Evolutionary conservation across 2,888 invertebrate species (phyloP).

Genomic region (Polyommatus iphigenia): DNA sequence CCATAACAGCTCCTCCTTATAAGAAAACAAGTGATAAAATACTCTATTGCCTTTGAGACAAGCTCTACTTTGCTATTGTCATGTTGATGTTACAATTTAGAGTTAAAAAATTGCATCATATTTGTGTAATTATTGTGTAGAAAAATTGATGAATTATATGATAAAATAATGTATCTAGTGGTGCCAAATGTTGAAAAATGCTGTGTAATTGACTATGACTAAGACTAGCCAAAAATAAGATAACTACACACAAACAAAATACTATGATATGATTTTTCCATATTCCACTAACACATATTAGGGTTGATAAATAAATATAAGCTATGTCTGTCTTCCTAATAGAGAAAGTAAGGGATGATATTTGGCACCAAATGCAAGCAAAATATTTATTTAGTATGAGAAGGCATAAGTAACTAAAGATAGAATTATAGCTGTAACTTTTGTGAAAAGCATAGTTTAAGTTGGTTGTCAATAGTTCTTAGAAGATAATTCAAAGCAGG

Average conservation of each 20-base stretch:
- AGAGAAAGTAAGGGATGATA: too few species aligned
- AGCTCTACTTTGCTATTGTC: conserved; percentile 18
- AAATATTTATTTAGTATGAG: too few species aligned
- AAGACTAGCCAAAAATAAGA: neutral
- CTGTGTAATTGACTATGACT: neutral
- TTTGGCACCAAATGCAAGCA: too few species aligned
- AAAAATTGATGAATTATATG: neutral
- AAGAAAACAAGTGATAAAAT: conserved; percentile 19
- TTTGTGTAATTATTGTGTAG: conserved; percentile 33
- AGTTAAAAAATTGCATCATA: conserved; percentile 32
- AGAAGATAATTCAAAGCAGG: too few species aligned
- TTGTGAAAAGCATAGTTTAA: too few species aligned
- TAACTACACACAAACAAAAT: neutral
- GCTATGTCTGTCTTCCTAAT: too few species aligned
- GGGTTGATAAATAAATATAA: too few species aligned
- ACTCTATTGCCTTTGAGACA: conserved; percentile 31
- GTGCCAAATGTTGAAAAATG: neutral
- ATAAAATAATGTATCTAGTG: neutral
- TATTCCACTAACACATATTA: too few species aligned
- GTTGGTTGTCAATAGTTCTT: too few species aligned
- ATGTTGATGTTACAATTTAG: neutral
- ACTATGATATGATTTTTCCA: neutral
- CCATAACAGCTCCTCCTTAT: conserved; percentile 40
- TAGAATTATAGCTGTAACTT: too few species aligned
- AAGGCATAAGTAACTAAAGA: too few species aligned